These are phyloP conservation scores for Apteryx mantelli DNA, from an alignment of 2,113 vertebrate species.

Conservation along the genomic window DNA sequence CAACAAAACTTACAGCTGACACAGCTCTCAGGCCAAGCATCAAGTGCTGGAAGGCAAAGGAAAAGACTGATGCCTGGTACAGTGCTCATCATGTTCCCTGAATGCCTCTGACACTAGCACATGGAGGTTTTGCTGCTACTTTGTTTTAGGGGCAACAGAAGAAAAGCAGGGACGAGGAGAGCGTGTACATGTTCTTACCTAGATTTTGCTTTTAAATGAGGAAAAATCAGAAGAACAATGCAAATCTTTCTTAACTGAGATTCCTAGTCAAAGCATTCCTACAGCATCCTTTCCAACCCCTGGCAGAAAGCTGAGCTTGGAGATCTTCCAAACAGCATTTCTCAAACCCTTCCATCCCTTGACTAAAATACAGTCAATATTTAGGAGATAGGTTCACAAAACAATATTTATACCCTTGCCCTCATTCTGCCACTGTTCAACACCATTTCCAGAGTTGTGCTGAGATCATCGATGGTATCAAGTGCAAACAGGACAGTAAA, in stretches of 20 bases:
- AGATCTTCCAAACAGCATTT: neutral
- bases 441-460: neutral
- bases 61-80: neutral
- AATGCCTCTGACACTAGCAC: neutral
- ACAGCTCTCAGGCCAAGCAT: neutral
- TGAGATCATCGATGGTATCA: conserved; percentile 49
- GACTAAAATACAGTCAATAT: neutral
- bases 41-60: neutral
- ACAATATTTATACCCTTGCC: neutral
- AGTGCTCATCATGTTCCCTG: neutral
- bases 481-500: conserved; percentile 30
- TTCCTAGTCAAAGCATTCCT: neutral
- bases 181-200: neutral
- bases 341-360: neutral
- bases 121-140: neutral
- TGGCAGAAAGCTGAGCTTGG: neutral
- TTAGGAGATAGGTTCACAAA: neutral
- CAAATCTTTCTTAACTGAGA: neutral
- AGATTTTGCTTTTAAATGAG: neutral
- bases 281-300: neutral
- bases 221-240: neutral
- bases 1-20: neutral
- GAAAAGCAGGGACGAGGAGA: neutral
- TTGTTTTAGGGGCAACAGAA: neutral
- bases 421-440: conserved; percentile 21